Evolutionary conservation across 1,140 invertebrate species (phyloP).

Genomic region (Macrobrachium rosenbergii): DNA sequence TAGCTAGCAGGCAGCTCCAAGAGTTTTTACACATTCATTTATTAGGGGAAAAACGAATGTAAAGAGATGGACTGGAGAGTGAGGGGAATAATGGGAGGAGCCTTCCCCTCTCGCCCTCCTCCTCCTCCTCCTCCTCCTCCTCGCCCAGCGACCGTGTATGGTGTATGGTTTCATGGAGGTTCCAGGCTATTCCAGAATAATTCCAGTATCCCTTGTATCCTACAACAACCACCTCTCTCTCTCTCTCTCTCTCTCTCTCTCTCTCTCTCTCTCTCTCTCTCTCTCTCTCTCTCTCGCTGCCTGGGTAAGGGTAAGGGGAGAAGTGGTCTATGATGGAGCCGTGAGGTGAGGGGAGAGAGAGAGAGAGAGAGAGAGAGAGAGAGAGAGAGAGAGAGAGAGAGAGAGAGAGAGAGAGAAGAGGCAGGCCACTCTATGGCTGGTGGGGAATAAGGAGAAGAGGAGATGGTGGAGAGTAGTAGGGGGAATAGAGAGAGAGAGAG

Average conservation of each 20-base stretch:
- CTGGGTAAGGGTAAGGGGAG: neutral
- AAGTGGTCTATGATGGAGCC: neutral
- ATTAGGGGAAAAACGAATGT: too few relatives aligned
- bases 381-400: conserved; percentile 39
- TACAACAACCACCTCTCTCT: neutral
- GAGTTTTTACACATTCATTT: too few relatives aligned
- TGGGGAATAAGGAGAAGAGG: neutral
- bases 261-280: neutral
- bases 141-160: too few relatives aligned
- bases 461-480: neutral
- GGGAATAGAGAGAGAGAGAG: neutral
- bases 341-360: conserved; percentile 20
- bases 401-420: conserved; percentile 39
- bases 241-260: conserved; percentile 1
- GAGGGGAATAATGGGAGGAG: too few relatives aligned
- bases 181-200: conserved; percentile 16
- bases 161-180: conserved; percentile 48
- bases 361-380: conserved; percentile 24
- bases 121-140: too few relatives aligned
- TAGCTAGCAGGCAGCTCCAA: too few relatives aligned
- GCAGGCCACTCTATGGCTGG: neutral
- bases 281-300: too few relatives aligned
- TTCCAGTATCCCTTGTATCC: too few relatives aligned
- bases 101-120: neutral
- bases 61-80: too few relatives aligned